A percentile compares a stretch with the other conserved stretches of the same genome.
Evolutionary conservation across 2,888 invertebrate genomes (phyloP).

Genomic region (Abscondita cerata): DNA sequence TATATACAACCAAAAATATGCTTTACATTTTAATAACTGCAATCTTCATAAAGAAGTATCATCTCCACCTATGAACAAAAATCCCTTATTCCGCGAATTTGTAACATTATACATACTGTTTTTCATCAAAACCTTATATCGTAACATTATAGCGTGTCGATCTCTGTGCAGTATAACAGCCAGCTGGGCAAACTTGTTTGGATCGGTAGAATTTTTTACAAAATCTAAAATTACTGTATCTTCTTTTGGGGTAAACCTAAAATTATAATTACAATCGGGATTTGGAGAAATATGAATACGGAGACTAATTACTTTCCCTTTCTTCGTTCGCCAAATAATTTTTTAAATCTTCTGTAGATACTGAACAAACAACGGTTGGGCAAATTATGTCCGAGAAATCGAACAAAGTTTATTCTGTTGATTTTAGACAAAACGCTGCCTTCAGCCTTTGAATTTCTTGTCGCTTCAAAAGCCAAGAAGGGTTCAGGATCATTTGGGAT

Average conservation of each 20-base stretch:
- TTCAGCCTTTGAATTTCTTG: not conserved
- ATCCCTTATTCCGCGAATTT: no score
- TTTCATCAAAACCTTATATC: no score
- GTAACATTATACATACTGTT: no score
- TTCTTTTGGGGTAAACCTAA: not conserved
- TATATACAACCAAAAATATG: no score
- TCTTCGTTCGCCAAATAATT: not conserved
- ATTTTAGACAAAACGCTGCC: not conserved
- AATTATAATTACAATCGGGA: not conserved
- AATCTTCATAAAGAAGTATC: no score
- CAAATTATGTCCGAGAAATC: not conserved
- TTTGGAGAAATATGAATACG: not conserved
- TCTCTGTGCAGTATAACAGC: not conserved
- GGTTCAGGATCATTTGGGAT: not conserved
- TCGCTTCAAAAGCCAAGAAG: not conserved
- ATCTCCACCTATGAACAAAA: no score
- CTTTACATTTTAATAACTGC: no score
- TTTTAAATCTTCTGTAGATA: conserved; percentile 1
- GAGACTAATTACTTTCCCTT: not conserved
- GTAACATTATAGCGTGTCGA: not conserved
- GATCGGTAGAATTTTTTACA: not conserved
- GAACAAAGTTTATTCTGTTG: not conserved
- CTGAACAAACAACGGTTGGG: not conserved
- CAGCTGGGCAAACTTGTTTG: not conserved
- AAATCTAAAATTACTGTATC: not conserved